Conservation (phyloP, 1,140 invertebrate species). For the Solenopsis invicta region DNA sequence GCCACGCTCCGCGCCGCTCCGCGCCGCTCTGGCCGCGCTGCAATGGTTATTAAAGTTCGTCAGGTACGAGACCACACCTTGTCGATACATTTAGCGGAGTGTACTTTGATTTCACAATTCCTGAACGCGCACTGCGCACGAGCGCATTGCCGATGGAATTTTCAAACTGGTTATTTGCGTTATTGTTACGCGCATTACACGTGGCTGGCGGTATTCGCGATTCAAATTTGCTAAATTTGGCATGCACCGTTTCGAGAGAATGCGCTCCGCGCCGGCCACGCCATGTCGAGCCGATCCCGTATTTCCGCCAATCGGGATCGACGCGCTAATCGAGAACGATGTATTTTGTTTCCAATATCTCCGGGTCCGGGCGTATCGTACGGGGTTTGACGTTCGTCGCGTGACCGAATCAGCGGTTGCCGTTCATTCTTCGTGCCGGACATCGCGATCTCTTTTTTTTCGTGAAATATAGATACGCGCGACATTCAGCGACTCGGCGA, state of each 20-base stretch:
- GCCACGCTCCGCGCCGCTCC: not conserved
- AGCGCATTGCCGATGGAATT: not conserved
- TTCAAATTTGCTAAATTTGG: constrained; percentile 46
- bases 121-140: not conserved
- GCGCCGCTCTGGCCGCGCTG: too few relatives aligned
- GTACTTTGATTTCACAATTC: not conserved
- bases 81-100: not conserved
- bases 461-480: not conserved
- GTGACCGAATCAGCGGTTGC: not conserved
- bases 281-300: not conserved
- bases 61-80: not conserved
- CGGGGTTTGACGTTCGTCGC: not conserved
- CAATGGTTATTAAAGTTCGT: not conserved
- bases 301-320: constrained; percentile 47
- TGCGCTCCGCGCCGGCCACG: not conserved
- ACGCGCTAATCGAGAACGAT: constrained; percentile 39
- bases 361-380: not conserved
- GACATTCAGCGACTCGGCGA: not conserved
- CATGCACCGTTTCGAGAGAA: constrained; percentile 13
- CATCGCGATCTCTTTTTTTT: not conserved
- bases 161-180: constrained; percentile 17
- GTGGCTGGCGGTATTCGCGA: constrained; percentile 2
- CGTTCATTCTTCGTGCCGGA: not conserved
- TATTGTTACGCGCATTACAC: not conserved
- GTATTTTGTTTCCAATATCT: constrained; percentile 45